Evolutionary conservation across 2,797 vertebrate species (phyloP).

Genomic region (Bucorvus abyssinicus): DNA sequence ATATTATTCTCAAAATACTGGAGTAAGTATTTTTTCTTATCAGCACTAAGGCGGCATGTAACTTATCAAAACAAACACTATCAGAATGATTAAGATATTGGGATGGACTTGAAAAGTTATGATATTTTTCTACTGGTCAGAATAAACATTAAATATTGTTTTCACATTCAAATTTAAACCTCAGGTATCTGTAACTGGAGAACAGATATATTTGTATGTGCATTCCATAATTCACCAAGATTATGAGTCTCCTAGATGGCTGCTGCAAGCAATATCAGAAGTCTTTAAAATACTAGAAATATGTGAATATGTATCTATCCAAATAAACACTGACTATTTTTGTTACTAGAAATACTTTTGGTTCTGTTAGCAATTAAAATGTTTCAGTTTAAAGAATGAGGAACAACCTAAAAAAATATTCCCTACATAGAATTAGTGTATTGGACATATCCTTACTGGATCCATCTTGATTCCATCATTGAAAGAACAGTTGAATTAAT

Average conservation of each 20-base stretch:
- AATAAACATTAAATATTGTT: not conserved
- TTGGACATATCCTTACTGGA: not conserved
- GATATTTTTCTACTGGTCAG: not conserved
- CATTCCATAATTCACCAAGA: not conserved
- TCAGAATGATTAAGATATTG: not conserved
- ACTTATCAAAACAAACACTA: not conserved
- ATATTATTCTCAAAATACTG: not conserved
- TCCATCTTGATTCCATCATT: not conserved
- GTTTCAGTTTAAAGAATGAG: conserved; percentile 9
- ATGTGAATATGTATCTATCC: not conserved
- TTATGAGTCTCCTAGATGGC: not conserved
- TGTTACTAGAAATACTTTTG: conserved; percentile 14
- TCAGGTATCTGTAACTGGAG: not conserved
- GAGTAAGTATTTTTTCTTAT: not conserved
- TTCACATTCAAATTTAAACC: not conserved
- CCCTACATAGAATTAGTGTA: not conserved
- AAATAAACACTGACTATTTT: conserved; percentile 24
- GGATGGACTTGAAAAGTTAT: not conserved
- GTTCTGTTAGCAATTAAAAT: conserved; percentile 38
- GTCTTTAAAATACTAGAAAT: conserved; percentile 23
- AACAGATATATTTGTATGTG: not conserved
- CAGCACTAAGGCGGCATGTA: not conserved
- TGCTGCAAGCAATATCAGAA: not conserved
- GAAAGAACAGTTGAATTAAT: not conserved
- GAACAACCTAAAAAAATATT: not conserved